Base-by-base conservation (phyloP, 1,140 invertebrate genomes). In the Heliconius congener region DNA sequence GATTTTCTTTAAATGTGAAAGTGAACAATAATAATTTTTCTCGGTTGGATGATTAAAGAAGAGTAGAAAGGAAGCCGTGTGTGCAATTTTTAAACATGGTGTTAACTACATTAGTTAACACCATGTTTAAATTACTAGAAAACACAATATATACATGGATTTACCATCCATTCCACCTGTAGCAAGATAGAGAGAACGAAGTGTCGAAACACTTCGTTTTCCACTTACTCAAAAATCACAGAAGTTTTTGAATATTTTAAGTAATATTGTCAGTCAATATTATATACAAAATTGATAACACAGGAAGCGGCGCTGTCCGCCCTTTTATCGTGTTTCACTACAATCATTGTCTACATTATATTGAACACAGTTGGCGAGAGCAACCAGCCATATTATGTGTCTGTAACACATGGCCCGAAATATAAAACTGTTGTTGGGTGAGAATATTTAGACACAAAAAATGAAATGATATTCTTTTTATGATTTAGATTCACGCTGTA, bases 281-380 rank as follows among this genome's bases (percentile, higher is more conserved):
- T 55, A 78, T 73, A 83, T 71, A 81, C 73, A 83, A 73, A 73
- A 81, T 66, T 71, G 79, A 85, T 87, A 86, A 84, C 85, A 85
- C 87, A 90, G 88, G 88, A 90, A 90, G 83, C 80, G 76, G 66
- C 77, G 73, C 79, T 83, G 84, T 85, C 84, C 77, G 84, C 76
- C 80, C 82, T 82, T 86, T 88, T 90, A 90, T 90, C 88, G 71
- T 82, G 77, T 86, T 86, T 85, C 86, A 80, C 81, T 84, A 66
- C 85, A 86, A 86, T 87, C 86, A 83, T 70, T 78, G 83, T 16
- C 27, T 13, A 66, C 60, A 30, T 66, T 66, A 11, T 30, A 66
- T 66, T 11, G 2, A 60, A 60, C n/a, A 66, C 27, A 66, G 27
- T 66, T 66, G 60, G 30, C 9, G 55, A 60, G 55, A 60, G 55